Evolutionary conservation across 1,140 invertebrate species (phyloP), one percentile per base, ranked within the genome.

Genomic region (Panonychus citri): DNA sequence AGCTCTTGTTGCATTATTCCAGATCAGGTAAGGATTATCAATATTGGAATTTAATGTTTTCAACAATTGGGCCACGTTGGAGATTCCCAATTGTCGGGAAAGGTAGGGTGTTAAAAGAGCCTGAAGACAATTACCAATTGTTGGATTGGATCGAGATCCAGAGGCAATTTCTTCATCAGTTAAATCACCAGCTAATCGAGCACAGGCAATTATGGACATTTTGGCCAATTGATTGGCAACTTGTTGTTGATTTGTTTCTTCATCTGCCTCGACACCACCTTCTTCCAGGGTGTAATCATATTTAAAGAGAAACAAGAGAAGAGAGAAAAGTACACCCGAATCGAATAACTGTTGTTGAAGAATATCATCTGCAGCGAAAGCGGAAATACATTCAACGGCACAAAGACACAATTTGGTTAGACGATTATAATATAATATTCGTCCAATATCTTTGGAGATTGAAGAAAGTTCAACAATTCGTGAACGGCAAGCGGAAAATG

Each of bases 261-360:
- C 80, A 61, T 75, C 79, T 57, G 81, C 74, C 66, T 89, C 81
- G 17, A 96, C 83, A 1, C 91, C 93, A 55, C 90, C 86, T 73
- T 98, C 94, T 56, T 95, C 86, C 56, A 98, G 72, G 0, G 95
- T 99, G 68, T 85, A 98, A 73, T 99, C 95, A 67, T 96, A 99
- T 48, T 82, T 81, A 68, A 98, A 94, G 65, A 90, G 79, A 63
- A 85, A 85, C 0, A 83, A 75, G 52, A 98, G 68, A 27, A 99
- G 69, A 65, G 93, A 87, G 83, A 88, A 96, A 0, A 98, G 66
- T 1, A 85, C 83, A 12, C 91, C 93, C 7, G 85, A 80, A 66
- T 93, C 79, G n/a, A 93, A 77, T 25, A 98, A 70, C 66, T 83
- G 80, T 65, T 83, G 81, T 69, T 97, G 91, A 25, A 96, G 76